Evolutionary conservation across 2,888 invertebrate species (phyloP), one percentile per base, ranked within the genome.

Genomic region (Physocephala rufipes): DNA sequence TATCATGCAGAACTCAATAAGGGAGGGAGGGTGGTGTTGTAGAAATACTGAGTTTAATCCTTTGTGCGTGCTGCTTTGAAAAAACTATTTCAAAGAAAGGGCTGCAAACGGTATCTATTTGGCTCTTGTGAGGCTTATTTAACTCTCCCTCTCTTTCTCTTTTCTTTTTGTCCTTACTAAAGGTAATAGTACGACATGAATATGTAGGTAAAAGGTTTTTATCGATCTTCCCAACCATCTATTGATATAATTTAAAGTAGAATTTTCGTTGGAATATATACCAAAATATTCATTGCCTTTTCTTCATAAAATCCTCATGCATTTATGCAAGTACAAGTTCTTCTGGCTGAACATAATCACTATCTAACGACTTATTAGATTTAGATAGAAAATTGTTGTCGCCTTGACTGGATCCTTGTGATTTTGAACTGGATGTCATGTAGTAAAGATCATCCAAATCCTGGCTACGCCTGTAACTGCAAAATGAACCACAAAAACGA

Each of bases 391-490:
- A 81, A 69, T 81, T 79, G 62, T 28, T 28, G 72, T 79, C 80
- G 16, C 80, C 83, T 65, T 82, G 82, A 72, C 80, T 84, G 66
- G 82, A 84, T 69, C 80, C 80, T 75, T 85, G 85, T 13, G 84
- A 86, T 76, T 86, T 86, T 21, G 81, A 82, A 73, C 85, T 86
- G 19, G 84, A 83, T 67, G 84, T 83, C 82, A 86, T 83, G 69
- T 84, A 84, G 76, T 86, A 88, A 66, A 88, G 84, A 61, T 89
- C 89, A 76, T 89, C 89, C 30, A 89, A 81, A 81, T 89, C 89
- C 79, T 88, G 86, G 75, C 87, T 88, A 69, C 82, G 84, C 30
- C 83, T 80, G 79, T 88, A 89, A 76, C 88, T 88, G 72, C 67
- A 53, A 68, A n/a, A n/a, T n/a, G n/a, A n/a, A n/a, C n/a, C 55